Percentiles rank a stretch among this genome's conserved stretches.
Evolutionary conservation across 2,797 vertebrate species (phyloP).

Genomic region (Serranus cabrilla): DNA sequence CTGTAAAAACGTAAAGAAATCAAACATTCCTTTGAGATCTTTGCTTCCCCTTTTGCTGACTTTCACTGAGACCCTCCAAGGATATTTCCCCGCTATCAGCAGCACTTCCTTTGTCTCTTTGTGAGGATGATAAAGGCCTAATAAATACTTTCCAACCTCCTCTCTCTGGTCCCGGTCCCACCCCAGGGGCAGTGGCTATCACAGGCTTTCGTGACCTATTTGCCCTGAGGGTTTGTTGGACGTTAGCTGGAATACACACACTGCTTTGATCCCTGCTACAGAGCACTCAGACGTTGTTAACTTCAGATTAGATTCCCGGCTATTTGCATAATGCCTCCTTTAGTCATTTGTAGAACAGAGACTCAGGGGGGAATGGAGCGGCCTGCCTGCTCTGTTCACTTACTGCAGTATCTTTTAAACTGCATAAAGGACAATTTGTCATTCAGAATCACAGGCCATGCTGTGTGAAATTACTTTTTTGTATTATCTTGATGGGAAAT

Average conservation of each 20-base stretch:
- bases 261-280: slow-evolving; percentile 73
- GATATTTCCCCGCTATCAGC: slow-evolving; percentile 27
- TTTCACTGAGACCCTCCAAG: slow-evolving; percentile 22
- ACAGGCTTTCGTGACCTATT: slow-evolving; percentile 53
- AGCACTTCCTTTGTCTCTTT: slow-evolving; percentile 38
- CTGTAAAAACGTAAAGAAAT: slow-evolving; percentile 31
- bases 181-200: slow-evolving; percentile 57
- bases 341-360: slow-evolving; percentile 47
- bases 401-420: slow-evolving; percentile 11
- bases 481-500: not conserved
- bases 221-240: slow-evolving; percentile 39
- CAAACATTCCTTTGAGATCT: slow-evolving; percentile 16
- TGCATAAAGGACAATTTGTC: slow-evolving; percentile 1
- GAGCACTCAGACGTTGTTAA: slow-evolving; percentile 63
- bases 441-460: not conserved
- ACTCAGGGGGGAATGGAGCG: slow-evolving; percentile 19
- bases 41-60: slow-evolving; percentile 3
- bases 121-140: slow-evolving; percentile 36
- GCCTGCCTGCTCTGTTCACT: not conserved
- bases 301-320: slow-evolving; percentile 71
- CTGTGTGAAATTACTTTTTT: not conserved
- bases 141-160: slow-evolving; percentile 62
- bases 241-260: slow-evolving; percentile 50
- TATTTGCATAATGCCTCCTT: slow-evolving; percentile 67
- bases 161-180: slow-evolving; percentile 29